phyloP scores from a whole-genome alignment of 2,113 vertebrate genomes.

The Siniperca chuatsi region DNA sequence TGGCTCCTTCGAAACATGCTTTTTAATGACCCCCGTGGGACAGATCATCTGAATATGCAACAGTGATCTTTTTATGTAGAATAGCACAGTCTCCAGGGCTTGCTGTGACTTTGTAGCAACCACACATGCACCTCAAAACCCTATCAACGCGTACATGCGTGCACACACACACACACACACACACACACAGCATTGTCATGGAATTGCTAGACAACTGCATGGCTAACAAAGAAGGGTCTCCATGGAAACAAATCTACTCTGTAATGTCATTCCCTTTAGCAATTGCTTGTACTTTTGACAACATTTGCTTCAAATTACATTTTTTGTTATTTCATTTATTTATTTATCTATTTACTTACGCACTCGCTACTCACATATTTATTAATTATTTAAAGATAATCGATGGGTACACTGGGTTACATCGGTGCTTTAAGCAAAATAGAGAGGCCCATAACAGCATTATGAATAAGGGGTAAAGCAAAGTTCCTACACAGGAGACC shows the following conservation, averaged over 20 bases:
- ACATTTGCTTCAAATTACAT: not conserved
- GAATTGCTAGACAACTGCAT: conserved; percentile 58
- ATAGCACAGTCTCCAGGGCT: conserved; percentile 65
- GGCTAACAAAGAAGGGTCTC: conserved; percentile 62
- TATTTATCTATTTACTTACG: not conserved
- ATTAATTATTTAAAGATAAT: not conserved
- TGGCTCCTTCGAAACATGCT: conserved; percentile 73
- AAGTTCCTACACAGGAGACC: not conserved
- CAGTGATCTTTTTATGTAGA: conserved; percentile 77
- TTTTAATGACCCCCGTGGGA: conserved; percentile 82
- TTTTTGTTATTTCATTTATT: not conserved
- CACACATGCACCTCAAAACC: conserved; percentile 34
- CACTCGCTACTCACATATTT: not conserved
- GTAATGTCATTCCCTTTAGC: conserved; percentile 39
- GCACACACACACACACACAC: not conserved
- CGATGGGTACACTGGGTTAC: not conserved
- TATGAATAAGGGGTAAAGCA: conserved; percentile 4
- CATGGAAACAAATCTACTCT: conserved; percentile 65
- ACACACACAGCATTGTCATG: not conserved
- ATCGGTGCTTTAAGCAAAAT: not conserved
- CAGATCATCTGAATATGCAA: conserved; percentile 81
- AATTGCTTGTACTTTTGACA: conserved; percentile 26
- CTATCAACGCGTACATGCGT: conserved; percentile 11
- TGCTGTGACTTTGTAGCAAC: conserved; percentile 61
- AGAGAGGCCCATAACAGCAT: not conserved